Evolutionary conservation across 1,140 invertebrate genomes (phyloP).

Genomic region (Octopus sinensis): DNA sequence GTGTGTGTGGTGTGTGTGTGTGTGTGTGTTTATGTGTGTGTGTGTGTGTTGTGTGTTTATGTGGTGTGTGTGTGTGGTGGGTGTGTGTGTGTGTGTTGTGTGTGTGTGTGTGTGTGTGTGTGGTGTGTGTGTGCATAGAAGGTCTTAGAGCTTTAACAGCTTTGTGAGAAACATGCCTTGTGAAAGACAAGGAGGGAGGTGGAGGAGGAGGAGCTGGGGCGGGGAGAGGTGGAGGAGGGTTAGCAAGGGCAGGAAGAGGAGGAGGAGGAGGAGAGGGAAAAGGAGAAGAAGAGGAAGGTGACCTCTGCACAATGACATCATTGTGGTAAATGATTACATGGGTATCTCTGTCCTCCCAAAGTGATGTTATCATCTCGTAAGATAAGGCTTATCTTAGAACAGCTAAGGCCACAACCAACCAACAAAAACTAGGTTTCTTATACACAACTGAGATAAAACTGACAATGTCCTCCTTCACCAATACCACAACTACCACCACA

Average conservation of each 20-base stretch:
- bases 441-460: too few species aligned
- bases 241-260: neutral
- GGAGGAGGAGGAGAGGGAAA: slow-evolving; percentile 1
- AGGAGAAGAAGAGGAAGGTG: neutral
- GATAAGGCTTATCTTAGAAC: too few species aligned
- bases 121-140: neutral
- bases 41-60: neutral
- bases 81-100: neutral
- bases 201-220: neutral
- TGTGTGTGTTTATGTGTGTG: neutral
- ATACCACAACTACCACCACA: too few species aligned
- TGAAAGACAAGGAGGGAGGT: neutral
- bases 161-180: neutral
- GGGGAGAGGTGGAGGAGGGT: neutral
- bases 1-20: slow-evolving; percentile 2
- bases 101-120: neutral
- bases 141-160: neutral
- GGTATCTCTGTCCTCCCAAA: too few species aligned
- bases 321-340: too few species aligned
- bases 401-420: too few species aligned
- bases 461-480: too few species aligned
- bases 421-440: too few species aligned
- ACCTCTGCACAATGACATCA: neutral
- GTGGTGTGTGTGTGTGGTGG: neutral
- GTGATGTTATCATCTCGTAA: too few species aligned